Evolutionary conservation across 2,113 vertebrate genomes (phyloP).

Genomic region (Oncorhynchus masou): DNA sequence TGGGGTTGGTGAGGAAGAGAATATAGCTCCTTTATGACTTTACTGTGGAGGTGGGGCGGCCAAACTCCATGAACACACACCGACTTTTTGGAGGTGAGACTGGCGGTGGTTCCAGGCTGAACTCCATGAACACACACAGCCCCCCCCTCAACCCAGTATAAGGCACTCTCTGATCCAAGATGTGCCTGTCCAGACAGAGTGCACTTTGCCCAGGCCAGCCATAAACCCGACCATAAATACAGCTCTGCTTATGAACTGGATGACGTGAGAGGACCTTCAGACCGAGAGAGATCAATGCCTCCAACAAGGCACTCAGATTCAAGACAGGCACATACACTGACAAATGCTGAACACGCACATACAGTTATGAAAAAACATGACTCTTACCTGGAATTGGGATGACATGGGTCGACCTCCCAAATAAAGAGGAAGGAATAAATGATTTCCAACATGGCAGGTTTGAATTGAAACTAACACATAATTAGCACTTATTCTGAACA

Average conservation of each 20-base stretch:
- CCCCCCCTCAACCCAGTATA: neutral
- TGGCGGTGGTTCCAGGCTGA: constrained; percentile 27
- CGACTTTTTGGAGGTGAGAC: neutral
- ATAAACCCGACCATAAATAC: constrained; percentile 74
- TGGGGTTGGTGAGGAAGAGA: constrained; percentile 37
- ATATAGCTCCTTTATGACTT: constrained; percentile 66
- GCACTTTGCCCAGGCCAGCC: constrained; percentile 69
- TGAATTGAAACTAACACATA: neutral
- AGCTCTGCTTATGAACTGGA: constrained; percentile 51
- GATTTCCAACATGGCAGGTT: constrained; percentile 21
- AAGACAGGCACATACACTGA: neutral
- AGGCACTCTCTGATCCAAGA: constrained; percentile 10
- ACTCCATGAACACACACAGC: constrained; percentile 6
- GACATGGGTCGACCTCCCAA: neutral
- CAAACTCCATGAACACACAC: neutral
- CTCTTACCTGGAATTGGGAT: constrained; percentile 11
- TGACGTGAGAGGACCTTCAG: constrained; percentile 70
- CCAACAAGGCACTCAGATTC: constrained; percentile 58
- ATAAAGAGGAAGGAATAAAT: constrained; percentile 10
- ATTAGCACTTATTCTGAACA: too few species aligned
- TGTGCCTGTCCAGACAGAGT: constrained; percentile 56
- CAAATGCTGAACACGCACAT: neutral
- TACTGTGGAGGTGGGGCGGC: constrained; percentile 52
- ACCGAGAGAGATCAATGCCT: constrained; percentile 58
- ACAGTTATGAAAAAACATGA: neutral